phyloP scores from a whole-genome alignment of 2,113 vertebrate genomes.

The Esox niger region DNA sequence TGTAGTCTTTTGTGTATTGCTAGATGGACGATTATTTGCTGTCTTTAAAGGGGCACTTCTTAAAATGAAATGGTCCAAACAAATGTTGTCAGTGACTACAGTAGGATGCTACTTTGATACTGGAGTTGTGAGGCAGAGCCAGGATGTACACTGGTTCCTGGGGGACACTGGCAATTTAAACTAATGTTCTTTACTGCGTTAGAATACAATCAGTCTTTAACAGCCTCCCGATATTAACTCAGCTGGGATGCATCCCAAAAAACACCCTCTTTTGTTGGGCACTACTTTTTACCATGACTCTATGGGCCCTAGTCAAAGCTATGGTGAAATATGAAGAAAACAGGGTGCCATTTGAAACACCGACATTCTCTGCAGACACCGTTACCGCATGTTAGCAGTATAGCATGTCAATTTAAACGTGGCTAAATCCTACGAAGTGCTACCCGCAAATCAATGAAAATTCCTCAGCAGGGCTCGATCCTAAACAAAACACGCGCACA shows the following conservation, averaged over 20 bases:
- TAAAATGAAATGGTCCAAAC: conserved; percentile 37
- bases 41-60: conserved; percentile 1
- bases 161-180: conserved; percentile 48
- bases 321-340: no score
- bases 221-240: conserved; percentile 51
- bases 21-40: no score
- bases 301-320: no score
- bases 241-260: not conserved
- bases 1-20: no score
- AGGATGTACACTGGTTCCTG: conserved; percentile 39
- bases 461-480: not conserved
- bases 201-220: conserved; percentile 46
- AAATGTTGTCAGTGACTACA: not conserved
- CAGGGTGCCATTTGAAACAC: no score
- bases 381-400: not conserved
- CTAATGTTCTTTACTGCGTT: conserved; percentile 49
- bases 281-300: no score
- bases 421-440: not conserved
- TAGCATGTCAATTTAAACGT: conserved; percentile 27
- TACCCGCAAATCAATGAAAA: not conserved
- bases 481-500: not conserved
- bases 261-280: no score
- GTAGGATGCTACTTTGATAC: conserved; percentile 36
- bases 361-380: not conserved
- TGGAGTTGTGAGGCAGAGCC: conserved; percentile 52